phyloP scores from a whole-genome alignment of 23 tunicate genomes.

The Botrylloides violaceus region DNA sequence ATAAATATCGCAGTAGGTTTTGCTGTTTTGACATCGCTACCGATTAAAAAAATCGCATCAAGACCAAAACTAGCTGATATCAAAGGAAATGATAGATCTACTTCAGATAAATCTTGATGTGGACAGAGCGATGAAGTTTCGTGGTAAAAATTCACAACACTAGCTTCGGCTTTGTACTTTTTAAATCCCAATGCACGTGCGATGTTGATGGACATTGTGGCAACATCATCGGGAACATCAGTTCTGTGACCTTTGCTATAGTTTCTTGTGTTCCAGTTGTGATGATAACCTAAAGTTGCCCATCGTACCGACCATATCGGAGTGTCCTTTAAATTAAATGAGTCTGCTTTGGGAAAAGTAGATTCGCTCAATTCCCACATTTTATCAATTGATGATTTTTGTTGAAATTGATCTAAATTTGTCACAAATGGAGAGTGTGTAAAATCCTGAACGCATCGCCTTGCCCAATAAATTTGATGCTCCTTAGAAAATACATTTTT shows the following conservation, averaged over 20 bases:
- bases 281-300: constrained; percentile 94
- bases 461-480: constrained; percentile 32
- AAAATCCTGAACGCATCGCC: constrained; percentile 39
- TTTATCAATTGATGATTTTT: constrained; percentile 10
- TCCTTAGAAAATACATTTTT: constrained; percentile 46
- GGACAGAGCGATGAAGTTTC: constrained; percentile 63
- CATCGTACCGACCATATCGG: constrained; percentile 90
- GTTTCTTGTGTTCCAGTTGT: constrained; percentile 87
- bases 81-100: constrained; percentile 49
- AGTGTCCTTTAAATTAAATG: neutral
- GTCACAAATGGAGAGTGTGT: constrained; percentile 31
- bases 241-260: constrained; percentile 33
- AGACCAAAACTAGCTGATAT: constrained; percentile 83
- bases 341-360: neutral
- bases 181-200: constrained; percentile 41
- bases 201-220: constrained; percentile 23
- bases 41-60: constrained; percentile 74
- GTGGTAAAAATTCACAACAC: constrained; percentile 88
- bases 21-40: constrained; percentile 40
- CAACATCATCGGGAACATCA: constrained; percentile 34
- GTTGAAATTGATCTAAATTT: constrained; percentile 20
- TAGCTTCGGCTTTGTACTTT: constrained; percentile 74
- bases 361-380: constrained; percentile 30
- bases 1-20: constrained; percentile 46
- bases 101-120: constrained; percentile 76